These are phyloP conservation scores for Maniola hyperantus DNA, from an alignment of 2,888 invertebrate genomes.

Conservation along the genomic window DNA sequence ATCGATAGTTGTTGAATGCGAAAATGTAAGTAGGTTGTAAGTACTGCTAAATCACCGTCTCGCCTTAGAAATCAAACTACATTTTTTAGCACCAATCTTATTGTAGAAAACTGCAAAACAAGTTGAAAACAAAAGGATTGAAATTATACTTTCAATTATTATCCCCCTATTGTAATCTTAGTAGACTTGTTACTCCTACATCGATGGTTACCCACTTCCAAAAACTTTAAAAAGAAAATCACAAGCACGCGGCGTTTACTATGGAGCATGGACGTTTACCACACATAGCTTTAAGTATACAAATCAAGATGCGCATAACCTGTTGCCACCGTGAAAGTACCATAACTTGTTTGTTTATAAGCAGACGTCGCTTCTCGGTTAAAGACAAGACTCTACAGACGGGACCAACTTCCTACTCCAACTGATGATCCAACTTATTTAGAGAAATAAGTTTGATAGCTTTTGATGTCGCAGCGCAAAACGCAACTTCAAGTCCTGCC, in stretches of 20 bases:
- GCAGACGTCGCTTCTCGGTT: constrained; percentile 6
- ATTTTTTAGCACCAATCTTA: too few species aligned
- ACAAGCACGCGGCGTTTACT: neutral
- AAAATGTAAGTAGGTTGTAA: too few species aligned
- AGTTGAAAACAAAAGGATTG: too few species aligned
- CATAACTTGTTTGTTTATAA: constrained; percentile 27
- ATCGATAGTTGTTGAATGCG: too few species aligned
- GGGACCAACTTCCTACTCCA: neutral
- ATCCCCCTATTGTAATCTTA: too few species aligned
- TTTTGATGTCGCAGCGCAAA: neutral
- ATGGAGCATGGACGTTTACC: neutral
- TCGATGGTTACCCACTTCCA: neutral
- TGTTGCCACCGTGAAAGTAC: constrained; percentile 35
- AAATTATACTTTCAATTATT: too few species aligned
- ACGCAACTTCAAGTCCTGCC: neutral
- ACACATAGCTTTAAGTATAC: neutral
- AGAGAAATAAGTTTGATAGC: neutral
- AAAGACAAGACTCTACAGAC: neutral
- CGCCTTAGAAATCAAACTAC: too few species aligned
- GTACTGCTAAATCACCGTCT: too few species aligned
- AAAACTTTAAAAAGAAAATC: neutral
- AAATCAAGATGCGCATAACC: constrained; percentile 31
- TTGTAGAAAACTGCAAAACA: too few species aligned
- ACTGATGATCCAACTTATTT: neutral
- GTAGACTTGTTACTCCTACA: too few species aligned